Conservation (phyloP, 2,888 invertebrate species). For the Drosophila merina region DNA sequence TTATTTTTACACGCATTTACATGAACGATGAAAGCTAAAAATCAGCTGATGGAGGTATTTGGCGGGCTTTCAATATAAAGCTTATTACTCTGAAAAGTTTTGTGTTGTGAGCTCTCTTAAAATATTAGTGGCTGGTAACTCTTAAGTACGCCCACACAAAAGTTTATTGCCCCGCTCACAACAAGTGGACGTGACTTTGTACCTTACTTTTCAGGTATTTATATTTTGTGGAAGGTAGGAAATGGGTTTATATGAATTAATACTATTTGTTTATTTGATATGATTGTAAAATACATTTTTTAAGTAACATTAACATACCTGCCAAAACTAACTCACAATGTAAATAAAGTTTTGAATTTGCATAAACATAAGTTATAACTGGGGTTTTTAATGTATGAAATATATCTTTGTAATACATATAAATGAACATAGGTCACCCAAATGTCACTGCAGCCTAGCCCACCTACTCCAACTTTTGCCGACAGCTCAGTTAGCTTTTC, state of each 20-base stretch:
- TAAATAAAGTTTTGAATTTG: background rate
- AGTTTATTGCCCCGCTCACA: slow-evolving; percentile 67
- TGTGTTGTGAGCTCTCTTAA: slow-evolving; percentile 40
- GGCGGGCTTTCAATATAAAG: slow-evolving; percentile 5
- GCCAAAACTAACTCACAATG: no score
- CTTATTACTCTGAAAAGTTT: slow-evolving; percentile 3
- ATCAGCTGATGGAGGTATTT: slow-evolving; percentile 9
- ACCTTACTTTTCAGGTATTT: slow-evolving; percentile 2
- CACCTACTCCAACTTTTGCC: background rate
- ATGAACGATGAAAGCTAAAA: slow-evolving; percentile 18
- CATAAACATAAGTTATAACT: background rate
- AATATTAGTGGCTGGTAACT: slow-evolving; percentile 21
- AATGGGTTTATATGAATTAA: background rate
- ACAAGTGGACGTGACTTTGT: slow-evolving; percentile 45
- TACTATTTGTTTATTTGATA: no score
- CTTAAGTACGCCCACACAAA: slow-evolving; percentile 63
- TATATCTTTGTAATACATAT: no score
- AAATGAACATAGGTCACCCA: background rate
- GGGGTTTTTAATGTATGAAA: no score
- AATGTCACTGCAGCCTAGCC: background rate
- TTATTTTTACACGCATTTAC: slow-evolving; percentile 5
- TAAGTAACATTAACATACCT: no score
- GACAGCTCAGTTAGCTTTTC: slow-evolving; percentile 44
- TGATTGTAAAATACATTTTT: no score
- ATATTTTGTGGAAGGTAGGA: background rate